A percentile compares a stretch with the other conserved stretches of the same genome.
Evolutionary conservation across 2,797 vertebrate species (phyloP).

Genomic region (Enteromius treurensis): DNA sequence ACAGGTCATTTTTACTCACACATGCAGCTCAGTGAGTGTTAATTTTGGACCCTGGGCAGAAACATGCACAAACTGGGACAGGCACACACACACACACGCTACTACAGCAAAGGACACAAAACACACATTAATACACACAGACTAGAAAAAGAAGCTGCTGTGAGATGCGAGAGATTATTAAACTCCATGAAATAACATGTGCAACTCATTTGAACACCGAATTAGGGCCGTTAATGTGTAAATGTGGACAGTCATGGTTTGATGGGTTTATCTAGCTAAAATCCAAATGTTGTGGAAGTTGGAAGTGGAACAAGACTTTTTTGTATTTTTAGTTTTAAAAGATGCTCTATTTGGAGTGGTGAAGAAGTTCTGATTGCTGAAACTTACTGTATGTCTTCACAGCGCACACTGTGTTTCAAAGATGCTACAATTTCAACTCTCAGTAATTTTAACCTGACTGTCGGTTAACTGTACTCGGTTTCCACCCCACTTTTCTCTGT

Average conservation of each 20-base stretch:
- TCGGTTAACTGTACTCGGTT: neutral
- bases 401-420: neutral
- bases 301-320: neutral
- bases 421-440: neutral
- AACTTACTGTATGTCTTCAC: neutral
- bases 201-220: neutral
- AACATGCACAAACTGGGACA: slow-evolving; percentile 36
- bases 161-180: slow-evolving; percentile 12
- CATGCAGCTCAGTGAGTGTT: slow-evolving; percentile 18
- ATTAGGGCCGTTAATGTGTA: neutral
- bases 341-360: neutral
- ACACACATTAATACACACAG: neutral
- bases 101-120: neutral
- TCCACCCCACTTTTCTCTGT: slow-evolving; percentile 1
- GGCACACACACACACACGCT: neutral
- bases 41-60: slow-evolving; percentile 20
- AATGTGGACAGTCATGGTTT: neutral
- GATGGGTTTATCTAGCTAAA: neutral
- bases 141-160: slow-evolving; percentile 25
- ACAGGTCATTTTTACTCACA: slow-evolving; percentile 31
- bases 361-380: neutral
- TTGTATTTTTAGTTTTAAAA: neutral
- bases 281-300: neutral
- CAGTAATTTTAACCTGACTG: neutral
- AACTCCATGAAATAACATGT: neutral